phyloP scores from a whole-genome alignment of 2,888 invertebrate species.

The Acanthopleura granulata region DNA sequence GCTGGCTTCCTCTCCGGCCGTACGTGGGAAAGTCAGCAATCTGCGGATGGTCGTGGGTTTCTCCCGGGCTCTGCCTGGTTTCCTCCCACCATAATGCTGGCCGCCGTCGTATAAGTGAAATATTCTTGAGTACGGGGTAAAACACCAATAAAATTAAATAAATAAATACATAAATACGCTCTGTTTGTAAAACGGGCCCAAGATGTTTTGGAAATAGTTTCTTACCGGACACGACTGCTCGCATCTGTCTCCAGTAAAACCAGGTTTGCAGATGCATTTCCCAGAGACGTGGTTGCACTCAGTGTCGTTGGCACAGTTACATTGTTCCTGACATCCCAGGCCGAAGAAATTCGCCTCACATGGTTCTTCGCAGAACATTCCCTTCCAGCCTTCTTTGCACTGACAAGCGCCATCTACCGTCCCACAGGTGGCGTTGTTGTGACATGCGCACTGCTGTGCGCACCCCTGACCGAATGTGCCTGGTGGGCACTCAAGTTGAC shows the following conservation, averaged over 20 bases:
- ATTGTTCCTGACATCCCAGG: neutral
- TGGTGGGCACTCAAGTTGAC: neutral
- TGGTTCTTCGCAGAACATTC: constrained; percentile 6
- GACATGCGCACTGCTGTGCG: neutral
- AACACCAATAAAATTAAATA: too few species aligned
- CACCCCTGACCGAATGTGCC: neutral
- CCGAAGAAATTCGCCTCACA: neutral
- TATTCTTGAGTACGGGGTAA: too few species aligned
- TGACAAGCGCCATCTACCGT: neutral
- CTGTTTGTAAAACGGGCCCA: too few species aligned
- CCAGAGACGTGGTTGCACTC: constrained; percentile 43
- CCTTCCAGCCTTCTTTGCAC: neutral
- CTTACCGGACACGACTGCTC: constrained; percentile 18
- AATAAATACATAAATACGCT: too few species aligned
- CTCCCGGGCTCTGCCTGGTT: too few species aligned
- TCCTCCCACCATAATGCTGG: too few species aligned
- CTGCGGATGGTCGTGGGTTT: too few species aligned
- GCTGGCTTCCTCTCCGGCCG: too few species aligned
- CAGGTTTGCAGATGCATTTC: constrained; percentile 38
- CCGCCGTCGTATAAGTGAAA: too few species aligned
- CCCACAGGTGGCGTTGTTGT: neutral
- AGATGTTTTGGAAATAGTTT: too few species aligned
- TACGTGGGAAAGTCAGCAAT: too few species aligned
- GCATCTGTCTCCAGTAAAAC: constrained; percentile 35
- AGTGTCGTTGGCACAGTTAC: neutral